Conservation (phyloP, 2,888 invertebrate genomes). For the Podabrus alpinus region DNA sequence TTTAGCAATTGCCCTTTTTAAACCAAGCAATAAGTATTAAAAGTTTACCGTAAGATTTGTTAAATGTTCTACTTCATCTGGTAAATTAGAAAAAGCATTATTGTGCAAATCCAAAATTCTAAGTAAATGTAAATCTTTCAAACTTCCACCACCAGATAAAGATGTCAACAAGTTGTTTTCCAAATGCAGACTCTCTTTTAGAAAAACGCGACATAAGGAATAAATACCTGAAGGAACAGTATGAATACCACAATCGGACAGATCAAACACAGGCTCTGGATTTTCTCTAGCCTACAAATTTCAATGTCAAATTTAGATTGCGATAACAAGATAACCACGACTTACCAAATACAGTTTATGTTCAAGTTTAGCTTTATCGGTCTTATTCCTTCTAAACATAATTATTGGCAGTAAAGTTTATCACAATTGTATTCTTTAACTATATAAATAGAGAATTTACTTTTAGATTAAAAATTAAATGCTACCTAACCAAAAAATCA, state of each 20-base stretch:
- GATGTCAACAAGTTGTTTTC: slow-evolving; percentile 72
- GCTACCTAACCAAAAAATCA: background rate
- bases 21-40: background rate
- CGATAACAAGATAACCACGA: slow-evolving; percentile 4
- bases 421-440: background rate
- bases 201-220: slow-evolving; percentile 79
- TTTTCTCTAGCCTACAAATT: slow-evolving; percentile 69
- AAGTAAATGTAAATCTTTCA: slow-evolving; percentile 71
- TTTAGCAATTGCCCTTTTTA: background rate
- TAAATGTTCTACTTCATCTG: slow-evolving; percentile 68
- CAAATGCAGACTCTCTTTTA: slow-evolving; percentile 72
- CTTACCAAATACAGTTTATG: slow-evolving; percentile 64
- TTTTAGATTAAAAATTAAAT: background rate
- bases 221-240: slow-evolving; percentile 78
- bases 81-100: slow-evolving; percentile 68
- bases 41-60: slow-evolving; percentile 66
- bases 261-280: slow-evolving; percentile 80
- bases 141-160: slow-evolving; percentile 71
- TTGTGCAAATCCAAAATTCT: slow-evolving; percentile 68
- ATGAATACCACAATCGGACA: slow-evolving; percentile 76
- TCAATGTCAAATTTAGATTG: background rate
- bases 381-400: slow-evolving; percentile 50
- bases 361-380: slow-evolving; percentile 63
- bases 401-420: slow-evolving; percentile 7
- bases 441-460: background rate